A percentile compares a stretch with the other conserved stretches of the same genome.
These are phyloP conservation scores for Perizoma flavofasciatum DNA, from an alignment of 2,888 invertebrate genomes.

Conservation along the genomic window DNA sequence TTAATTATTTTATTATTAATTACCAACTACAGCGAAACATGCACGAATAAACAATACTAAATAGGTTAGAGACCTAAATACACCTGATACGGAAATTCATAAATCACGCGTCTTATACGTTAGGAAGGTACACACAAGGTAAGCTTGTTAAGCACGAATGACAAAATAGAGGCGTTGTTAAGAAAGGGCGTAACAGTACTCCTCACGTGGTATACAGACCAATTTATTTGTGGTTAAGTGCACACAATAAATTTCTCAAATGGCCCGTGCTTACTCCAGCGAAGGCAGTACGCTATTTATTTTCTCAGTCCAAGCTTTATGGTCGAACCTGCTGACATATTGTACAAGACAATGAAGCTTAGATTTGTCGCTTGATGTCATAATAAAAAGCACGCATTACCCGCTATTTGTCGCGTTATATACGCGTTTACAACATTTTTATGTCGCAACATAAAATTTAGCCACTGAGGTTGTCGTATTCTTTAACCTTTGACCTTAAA, in stretches of 20 bases:
- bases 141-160: conserved; percentile 16
- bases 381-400: conserved; percentile 62
- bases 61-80: not conserved
- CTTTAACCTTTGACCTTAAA: conserved; percentile 42
- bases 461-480: conserved; percentile 43
- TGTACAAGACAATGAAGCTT: conserved; percentile 62
- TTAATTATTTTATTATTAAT: too few relatives aligned
- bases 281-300: conserved; percentile 79
- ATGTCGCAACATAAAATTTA: conserved; percentile 52
- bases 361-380: conserved; percentile 68
- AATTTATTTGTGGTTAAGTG: conserved; percentile 83
- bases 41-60: too few relatives aligned
- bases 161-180: conserved; percentile 25
- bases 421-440: conserved; percentile 55
- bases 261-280: conserved; percentile 76
- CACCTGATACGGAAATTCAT: not conserved
- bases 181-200: conserved; percentile 24
- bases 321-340: conserved; percentile 63
- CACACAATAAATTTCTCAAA: conserved; percentile 82
- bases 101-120: not conserved
- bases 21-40: too few relatives aligned
- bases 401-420: conserved; percentile 60
- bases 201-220: conserved; percentile 65
- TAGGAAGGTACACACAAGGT: not conserved
- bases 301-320: conserved; percentile 71